phyloP scores from a whole-genome alignment of 2,888 invertebrate species.

The Xylota segnis region DNA sequence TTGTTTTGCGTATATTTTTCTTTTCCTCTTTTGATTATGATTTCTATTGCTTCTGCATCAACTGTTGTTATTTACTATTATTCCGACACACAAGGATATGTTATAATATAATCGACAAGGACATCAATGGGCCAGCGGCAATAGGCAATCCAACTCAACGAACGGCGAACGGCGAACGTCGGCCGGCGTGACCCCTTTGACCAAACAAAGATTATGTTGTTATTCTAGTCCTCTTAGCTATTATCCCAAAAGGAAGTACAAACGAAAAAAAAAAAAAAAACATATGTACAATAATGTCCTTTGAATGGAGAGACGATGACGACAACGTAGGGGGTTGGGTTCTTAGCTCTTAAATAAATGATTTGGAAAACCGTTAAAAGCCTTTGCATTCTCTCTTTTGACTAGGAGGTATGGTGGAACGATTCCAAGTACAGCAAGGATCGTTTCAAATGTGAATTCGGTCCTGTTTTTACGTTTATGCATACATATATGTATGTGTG shows the following conservation, averaged over 20 bases:
- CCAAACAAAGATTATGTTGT: conserved; percentile 44
- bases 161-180: too few species aligned
- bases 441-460: conserved; percentile 24
- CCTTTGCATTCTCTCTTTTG: conserved; percentile 54
- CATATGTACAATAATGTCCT: conserved; percentile 59
- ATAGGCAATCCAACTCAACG: conserved; percentile 23
- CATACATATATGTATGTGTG: background rate
- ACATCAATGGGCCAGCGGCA: conserved; percentile 44
- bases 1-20: background rate
- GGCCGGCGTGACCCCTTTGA: conserved; percentile 62
- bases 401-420: conserved; percentile 23
- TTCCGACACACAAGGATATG: conserved; percentile 39
- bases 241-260: conserved; percentile 15
- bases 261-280: conserved; percentile 19
- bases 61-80: conserved; percentile 62
- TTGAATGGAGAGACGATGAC: conserved; percentile 36
- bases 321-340: conserved; percentile 15
- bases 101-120: conserved; percentile 67
- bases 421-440: conserved; percentile 14
- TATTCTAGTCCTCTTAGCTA: conserved; percentile 16
- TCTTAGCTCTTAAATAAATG: conserved; percentile 72
- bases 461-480: conserved; percentile 17
- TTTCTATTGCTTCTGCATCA: conserved; percentile 38
- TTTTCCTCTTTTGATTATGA: conserved; percentile 34
- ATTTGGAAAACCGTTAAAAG: conserved; percentile 73